A percentile compares a stretch with the other conserved stretches of the same genome.
phyloP scores from a whole-genome alignment of 1,140 invertebrate species.

The Drosophila sproati region DNA sequence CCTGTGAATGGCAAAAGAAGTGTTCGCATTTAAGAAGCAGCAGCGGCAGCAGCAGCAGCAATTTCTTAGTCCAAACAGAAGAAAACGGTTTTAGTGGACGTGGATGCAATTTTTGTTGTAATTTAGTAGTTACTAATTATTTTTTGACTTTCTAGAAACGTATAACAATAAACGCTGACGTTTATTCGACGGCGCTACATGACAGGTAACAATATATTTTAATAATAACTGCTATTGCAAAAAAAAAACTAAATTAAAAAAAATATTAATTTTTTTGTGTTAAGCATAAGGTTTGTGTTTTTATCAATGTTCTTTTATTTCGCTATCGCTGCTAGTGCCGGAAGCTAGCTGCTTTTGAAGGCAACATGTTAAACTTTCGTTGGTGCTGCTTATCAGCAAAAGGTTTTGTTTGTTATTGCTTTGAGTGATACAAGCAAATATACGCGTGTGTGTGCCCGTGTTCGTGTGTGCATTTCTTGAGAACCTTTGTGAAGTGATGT shows the following conservation, averaged over 20 bases:
- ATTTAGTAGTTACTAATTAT: not conserved
- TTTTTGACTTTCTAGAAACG: not conserved
- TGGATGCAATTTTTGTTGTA: slow-evolving; percentile 15
- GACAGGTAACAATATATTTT: slow-evolving; percentile 28
- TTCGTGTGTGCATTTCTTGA: slow-evolving; percentile 1
- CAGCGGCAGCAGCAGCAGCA: slow-evolving; percentile 24
- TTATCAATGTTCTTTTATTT: slow-evolving; percentile 20
- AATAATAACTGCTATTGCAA: not conserved
- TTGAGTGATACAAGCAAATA: slow-evolving; percentile 14
- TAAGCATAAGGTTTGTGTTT: not conserved
- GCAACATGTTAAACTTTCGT: slow-evolving; percentile 14
- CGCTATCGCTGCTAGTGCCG: slow-evolving; percentile 1
- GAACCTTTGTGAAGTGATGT: not conserved
- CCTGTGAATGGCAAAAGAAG: slow-evolving; percentile 43
- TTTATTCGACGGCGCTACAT: not conserved
- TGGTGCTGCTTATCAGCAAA: slow-evolving; percentile 43
- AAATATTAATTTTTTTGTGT: not conserved
- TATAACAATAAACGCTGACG: not conserved
- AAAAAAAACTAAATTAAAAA: not conserved
- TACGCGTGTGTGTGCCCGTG: not conserved
- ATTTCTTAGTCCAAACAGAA: slow-evolving; percentile 23
- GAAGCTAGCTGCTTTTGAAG: slow-evolving; percentile 10
- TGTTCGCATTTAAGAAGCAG: slow-evolving; percentile 25
- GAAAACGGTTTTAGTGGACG: slow-evolving; percentile 41
- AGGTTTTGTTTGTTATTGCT: slow-evolving; percentile 42